Conservation (phyloP, 2,113 vertebrate species). For the Tiliqua scincoides region DNA sequence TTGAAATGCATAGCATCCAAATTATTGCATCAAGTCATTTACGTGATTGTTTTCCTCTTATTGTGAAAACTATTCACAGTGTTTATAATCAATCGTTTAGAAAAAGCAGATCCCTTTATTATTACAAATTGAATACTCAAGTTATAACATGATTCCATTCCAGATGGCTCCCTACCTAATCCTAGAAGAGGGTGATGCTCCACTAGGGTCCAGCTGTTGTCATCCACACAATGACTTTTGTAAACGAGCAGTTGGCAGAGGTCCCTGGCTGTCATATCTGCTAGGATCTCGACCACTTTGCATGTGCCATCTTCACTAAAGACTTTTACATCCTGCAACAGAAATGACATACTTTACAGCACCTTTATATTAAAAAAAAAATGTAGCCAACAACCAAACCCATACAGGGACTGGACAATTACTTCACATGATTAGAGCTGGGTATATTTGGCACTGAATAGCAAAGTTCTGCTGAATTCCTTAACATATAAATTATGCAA, state of each 20-base stretch:
- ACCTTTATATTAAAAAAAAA: neutral
- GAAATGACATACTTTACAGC: constrained; percentile 54
- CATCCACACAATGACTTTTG: constrained; percentile 97
- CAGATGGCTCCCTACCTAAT: constrained; percentile 82
- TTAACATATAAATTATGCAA: neutral
- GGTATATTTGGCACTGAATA: neutral
- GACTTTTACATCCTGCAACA: constrained; percentile 94
- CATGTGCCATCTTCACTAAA: constrained; percentile 95
- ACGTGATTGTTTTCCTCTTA: constrained; percentile 37
- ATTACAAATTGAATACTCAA: constrained; percentile 31
- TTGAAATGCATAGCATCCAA: constrained; percentile 39
- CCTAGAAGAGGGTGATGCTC: constrained; percentile 95
- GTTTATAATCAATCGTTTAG: constrained; percentile 23
- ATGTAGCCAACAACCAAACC: neutral
- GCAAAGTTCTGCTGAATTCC: neutral
- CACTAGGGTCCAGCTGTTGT: constrained; percentile 98
- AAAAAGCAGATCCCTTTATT: constrained; percentile 18
- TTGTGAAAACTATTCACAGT: constrained; percentile 28
- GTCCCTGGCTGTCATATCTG: constrained; percentile 95
- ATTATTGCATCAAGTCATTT: constrained; percentile 42
- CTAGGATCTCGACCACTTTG: constrained; percentile 95
- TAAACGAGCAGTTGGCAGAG: constrained; percentile 97
- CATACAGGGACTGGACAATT: constrained; percentile 40
- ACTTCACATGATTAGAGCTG: neutral
- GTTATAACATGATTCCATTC: constrained; percentile 48